Percentiles rank a stretch among this genome's conserved stretches.
phyloP scores from a whole-genome alignment of 2,113 vertebrate genomes.

The Tychaedon coryphoeus region DNA sequence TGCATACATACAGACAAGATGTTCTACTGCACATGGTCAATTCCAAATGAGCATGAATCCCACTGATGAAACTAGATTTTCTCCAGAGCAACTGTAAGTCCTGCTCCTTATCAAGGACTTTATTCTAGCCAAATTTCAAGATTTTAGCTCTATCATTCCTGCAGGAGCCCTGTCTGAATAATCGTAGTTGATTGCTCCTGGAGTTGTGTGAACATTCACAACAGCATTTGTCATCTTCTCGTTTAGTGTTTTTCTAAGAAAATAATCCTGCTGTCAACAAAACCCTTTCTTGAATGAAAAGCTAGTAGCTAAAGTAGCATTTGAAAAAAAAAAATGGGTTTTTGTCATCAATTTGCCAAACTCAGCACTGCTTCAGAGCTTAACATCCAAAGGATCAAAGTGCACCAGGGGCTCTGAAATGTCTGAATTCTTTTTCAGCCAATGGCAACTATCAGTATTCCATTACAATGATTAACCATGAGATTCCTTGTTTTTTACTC shows the following conservation, averaged over 20 bases:
- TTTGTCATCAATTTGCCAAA: neutral
- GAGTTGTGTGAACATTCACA: conserved; percentile 30
- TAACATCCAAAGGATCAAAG: neutral
- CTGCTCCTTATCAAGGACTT: neutral
- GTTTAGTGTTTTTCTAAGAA: conserved; percentile 32
- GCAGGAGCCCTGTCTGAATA: neutral
- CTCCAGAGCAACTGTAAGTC: neutral
- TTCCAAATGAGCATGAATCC: conserved; percentile 7
- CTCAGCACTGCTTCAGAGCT: neutral
- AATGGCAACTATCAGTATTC: neutral
- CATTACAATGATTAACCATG: neutral
- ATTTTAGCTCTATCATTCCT: conserved; percentile 3
- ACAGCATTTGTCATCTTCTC: conserved; percentile 47
- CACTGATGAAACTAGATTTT: neutral
- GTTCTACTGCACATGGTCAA: conserved; percentile 42
- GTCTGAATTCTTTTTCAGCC: neutral
- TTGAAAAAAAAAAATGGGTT: neutral
- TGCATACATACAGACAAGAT: conserved; percentile 47
- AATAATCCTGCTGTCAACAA: conserved; percentile 56
- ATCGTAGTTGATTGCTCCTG: neutral
- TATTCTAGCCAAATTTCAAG: conserved; percentile 5
- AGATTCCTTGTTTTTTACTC: neutral
- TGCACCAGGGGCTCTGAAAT: neutral
- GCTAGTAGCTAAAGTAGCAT: neutral
- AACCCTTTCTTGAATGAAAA: conserved; percentile 18